Evolutionary conservation across 2,888 invertebrate species (phyloP).

Genomic region (Molorchus minor): DNA sequence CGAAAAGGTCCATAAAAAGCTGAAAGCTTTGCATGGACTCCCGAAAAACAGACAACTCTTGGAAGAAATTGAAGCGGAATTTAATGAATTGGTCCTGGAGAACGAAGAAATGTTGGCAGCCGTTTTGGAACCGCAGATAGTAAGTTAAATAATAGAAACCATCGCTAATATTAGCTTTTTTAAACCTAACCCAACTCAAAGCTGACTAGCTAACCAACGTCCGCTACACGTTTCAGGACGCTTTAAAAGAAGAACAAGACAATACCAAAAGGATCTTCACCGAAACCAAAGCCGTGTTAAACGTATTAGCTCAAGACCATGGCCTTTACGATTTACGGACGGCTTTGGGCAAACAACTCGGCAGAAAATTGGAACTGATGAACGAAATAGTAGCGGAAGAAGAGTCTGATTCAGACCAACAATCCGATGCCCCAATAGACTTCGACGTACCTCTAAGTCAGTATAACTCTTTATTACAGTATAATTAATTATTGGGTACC

Average conservation of each 20-base stretch:
- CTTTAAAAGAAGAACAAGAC: neutral
- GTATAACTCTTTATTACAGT: too few species aligned
- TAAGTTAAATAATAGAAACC: conserved; percentile 15
- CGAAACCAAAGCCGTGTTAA: neutral
- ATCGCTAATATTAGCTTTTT: too few species aligned
- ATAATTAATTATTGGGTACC: too few species aligned
- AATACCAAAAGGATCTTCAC: neutral
- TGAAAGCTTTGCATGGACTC: conserved; percentile 54
- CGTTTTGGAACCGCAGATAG: conserved; percentile 23
- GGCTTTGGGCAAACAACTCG: neutral
- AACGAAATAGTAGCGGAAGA: neutral
- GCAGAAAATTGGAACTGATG: conserved; percentile 6
- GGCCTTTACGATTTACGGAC: neutral
- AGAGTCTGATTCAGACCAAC: neutral
- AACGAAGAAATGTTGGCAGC: conserved; percentile 16
- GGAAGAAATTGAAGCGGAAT: conserved; percentile 44
- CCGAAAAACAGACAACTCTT: conserved; percentile 49
- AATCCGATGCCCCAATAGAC: neutral
- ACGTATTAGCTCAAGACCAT: neutral
- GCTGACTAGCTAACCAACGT: too few species aligned
- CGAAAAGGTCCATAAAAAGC: conserved; percentile 44
- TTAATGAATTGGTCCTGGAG: conserved; percentile 38
- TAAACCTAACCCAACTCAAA: too few species aligned
- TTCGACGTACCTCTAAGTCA: conserved; percentile 5
- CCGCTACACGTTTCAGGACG: neutral